Evolutionary conservation across 2,797 vertebrate genomes (phyloP), one percentile per base, ranked within the genome.

Genomic region (Limnodromus scolopaceus): DNA sequence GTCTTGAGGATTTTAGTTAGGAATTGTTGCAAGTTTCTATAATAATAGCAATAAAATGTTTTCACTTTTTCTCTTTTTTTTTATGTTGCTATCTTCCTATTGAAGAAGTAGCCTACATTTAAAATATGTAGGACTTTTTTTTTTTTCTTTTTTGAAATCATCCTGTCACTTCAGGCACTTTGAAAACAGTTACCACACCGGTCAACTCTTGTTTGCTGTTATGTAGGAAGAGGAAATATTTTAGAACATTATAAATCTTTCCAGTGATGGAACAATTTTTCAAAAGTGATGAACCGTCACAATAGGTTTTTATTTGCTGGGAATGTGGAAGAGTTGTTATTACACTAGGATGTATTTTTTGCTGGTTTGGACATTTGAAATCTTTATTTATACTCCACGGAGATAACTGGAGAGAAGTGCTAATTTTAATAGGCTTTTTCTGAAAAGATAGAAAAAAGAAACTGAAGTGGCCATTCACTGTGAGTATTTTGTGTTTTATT

Each of bases 221-320:
- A 34, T 6, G n/a, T 76, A 64, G 66, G 68, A 75, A 89, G 70
- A 75, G 65, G 71, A 95, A 89, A 43, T 88, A 28, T 88, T 93
- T 76, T 66, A 84, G 49, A 92, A 92, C 38, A 46, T 83, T 77
- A 76, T 61, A 83, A 90, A 58, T 96, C 43, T 87, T 96, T 96
- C 65, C 69, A 85, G 28, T 77, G 54, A 63, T 82, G 49, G 27
- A 58, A 70, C 28, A 17, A 36, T 77, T 87, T 86, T 94, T 89
- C 76, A 65, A 11, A 92, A 78, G 49, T 72, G 61, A 72, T 95
- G 76, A 79, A 81, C 51, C 71, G 38, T 92, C 49, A 61, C 45
- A 92, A 32, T 57, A 80, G 48, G 46, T 84, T 85, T 92, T 54
- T 88, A 65, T 83, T 95, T 81, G 38, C 49, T 93, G 18, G 66